Evolutionary conservation across 2,888 invertebrate genomes (phyloP).

Genomic region (Poecilobothrus nobilitatus): DNA sequence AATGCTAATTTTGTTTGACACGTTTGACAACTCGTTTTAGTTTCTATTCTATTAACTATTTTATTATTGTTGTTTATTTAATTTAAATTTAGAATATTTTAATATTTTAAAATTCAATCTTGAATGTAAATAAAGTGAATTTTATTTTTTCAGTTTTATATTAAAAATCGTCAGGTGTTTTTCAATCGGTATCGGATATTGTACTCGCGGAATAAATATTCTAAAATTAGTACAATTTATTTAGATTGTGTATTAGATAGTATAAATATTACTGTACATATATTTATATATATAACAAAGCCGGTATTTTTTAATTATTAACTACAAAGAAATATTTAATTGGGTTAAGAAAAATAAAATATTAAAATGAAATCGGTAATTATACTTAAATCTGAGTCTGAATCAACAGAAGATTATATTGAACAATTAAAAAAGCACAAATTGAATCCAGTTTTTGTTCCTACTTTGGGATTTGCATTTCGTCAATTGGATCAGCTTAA

Average conservation of each 20-base stretch:
- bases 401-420: constrained; percentile 45
- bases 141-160: background rate
- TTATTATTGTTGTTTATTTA: background rate
- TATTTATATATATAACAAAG: too few species aligned
- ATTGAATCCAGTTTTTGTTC: constrained; percentile 45
- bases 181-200: background rate
- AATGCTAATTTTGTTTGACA: too few species aligned
- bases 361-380: constrained; percentile 32
- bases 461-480: constrained; percentile 48
- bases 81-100: background rate
- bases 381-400: constrained; percentile 43
- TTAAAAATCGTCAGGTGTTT: constrained; percentile 1
- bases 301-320: too few species aligned
- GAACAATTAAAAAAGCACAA: constrained; percentile 41
- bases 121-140: background rate
- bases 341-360: too few species aligned
- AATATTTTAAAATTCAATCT: background rate
- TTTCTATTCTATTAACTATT: background rate
- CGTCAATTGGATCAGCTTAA: constrained; percentile 44
- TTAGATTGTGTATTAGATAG: too few species aligned
- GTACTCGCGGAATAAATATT: background rate
- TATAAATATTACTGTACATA: too few species aligned
- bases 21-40: background rate
- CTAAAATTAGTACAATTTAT: too few species aligned
- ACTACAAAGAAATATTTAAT: too few species aligned